A percentile compares a stretch with the other conserved stretches of the same genome.
Evolutionary conservation across 2,888 invertebrate genomes (phyloP).

Genomic region (Dione vanillae): DNA sequence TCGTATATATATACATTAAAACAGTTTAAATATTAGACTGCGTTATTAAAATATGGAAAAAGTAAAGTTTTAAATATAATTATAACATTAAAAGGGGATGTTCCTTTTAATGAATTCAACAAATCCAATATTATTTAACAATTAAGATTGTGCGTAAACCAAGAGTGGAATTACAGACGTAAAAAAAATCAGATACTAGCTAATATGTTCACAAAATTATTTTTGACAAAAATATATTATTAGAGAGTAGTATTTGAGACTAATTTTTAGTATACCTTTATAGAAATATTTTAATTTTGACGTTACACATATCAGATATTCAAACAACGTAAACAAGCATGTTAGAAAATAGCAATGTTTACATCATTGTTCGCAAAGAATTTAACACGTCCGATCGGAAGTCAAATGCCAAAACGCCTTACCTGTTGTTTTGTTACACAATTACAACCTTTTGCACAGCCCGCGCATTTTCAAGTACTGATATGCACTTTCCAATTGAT

Average conservation of each 20-base stretch:
- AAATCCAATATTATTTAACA: too few relatives aligned
- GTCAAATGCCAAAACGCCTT: slow-evolving; percentile 71
- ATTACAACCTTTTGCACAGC: slow-evolving; percentile 67
- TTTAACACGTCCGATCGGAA: slow-evolving; percentile 74
- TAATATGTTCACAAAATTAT: too few relatives aligned
- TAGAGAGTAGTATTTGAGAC: neutral
- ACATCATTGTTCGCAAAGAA: slow-evolving; percentile 45
- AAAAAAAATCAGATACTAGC: too few relatives aligned
- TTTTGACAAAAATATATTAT: too few relatives aligned
- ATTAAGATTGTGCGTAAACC: too few relatives aligned
- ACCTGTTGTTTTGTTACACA: slow-evolving; percentile 64
- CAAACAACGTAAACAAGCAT: slow-evolving; percentile 43
- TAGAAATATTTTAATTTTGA: slow-evolving; percentile 17
- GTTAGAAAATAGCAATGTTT: slow-evolving; percentile 46
- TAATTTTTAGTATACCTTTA: slow-evolving; percentile 13
- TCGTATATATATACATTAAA: too few relatives aligned
- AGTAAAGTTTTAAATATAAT: too few relatives aligned
- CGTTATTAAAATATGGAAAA: too few relatives aligned
- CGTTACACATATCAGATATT: slow-evolving; percentile 39
- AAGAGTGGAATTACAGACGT: too few relatives aligned
- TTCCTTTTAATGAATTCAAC: too few relatives aligned
- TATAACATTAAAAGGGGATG: too few relatives aligned
- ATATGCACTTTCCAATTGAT: slow-evolving; percentile 66
- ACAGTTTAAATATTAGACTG: too few relatives aligned
- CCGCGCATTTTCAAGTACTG: slow-evolving; percentile 67